Evolutionary conservation across 1,140 invertebrate species (phyloP).

Genomic region (Cryptotermes secundus): DNA sequence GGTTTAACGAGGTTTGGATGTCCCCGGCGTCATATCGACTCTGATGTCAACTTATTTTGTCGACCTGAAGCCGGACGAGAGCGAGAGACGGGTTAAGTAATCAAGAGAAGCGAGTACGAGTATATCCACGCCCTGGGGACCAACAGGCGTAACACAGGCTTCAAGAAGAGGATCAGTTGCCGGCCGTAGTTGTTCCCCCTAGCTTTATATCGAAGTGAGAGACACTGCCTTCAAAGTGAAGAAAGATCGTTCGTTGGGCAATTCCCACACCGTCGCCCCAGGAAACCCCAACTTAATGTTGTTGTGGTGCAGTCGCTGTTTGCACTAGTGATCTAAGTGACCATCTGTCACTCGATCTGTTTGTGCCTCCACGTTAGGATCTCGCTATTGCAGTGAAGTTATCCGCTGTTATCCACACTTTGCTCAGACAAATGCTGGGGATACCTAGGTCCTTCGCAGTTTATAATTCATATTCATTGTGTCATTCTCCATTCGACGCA

Average conservation of each 20-base stretch:
- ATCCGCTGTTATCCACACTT: too few species aligned
- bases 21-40: constrained; percentile 24
- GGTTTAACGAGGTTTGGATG: constrained; percentile 25
- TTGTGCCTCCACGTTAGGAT: too few species aligned
- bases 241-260: neutral
- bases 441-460: too few species aligned
- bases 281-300: too few species aligned
- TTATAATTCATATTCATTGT: too few species aligned
- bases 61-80: neutral
- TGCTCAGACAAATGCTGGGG: too few species aligned
- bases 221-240: neutral
- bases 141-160: neutral
- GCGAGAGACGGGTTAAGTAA: constrained; percentile 19
- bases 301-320: too few species aligned
- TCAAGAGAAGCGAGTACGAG: neutral
- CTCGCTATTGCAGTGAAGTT: too few species aligned
- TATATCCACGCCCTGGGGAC: neutral
- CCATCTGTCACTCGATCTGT: too few species aligned
- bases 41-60: constrained; percentile 19
- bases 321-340: too few species aligned
- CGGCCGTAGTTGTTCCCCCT: neutral
- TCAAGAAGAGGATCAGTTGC: neutral
- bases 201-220: neutral
- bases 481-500: too few species aligned
- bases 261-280: too few species aligned